phyloP scores from a whole-genome alignment of 2,797 vertebrate genomes.

The Coranthus polyacanthus region DNA sequence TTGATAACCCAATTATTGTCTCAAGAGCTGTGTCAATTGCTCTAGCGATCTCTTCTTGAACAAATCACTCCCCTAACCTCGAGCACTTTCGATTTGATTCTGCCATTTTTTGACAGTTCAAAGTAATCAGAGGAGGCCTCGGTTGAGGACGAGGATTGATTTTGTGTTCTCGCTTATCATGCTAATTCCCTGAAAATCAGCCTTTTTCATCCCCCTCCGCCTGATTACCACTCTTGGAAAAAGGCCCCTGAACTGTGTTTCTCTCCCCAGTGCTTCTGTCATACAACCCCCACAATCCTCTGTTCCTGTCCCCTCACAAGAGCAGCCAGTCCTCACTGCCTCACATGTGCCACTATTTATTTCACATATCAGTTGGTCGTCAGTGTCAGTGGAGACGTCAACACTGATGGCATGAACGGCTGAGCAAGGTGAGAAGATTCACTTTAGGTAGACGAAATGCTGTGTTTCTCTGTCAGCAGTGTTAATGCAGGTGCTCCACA shows the following conservation, averaged over 20 bases:
- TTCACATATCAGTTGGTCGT: slow-evolving; percentile 26
- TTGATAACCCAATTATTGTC: slow-evolving; percentile 99
- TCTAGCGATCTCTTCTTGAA: slow-evolving; percentile 99
- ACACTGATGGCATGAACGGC: neutral
- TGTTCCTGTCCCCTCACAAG: slow-evolving; percentile 43
- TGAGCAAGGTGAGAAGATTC: slow-evolving; percentile 15
- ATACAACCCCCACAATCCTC: slow-evolving; percentile 65
- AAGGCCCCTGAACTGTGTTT: slow-evolving; percentile 91
- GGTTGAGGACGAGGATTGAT: slow-evolving; percentile 99
- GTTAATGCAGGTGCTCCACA: too few relatives aligned
- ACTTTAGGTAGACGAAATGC: too few relatives aligned
- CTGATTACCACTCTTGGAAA: slow-evolving; percentile 99
- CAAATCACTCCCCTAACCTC: slow-evolving; percentile 99
- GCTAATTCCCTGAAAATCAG: slow-evolving; percentile 99
- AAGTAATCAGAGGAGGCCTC: slow-evolving; percentile 99
- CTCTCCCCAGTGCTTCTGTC: slow-evolving; percentile 62
- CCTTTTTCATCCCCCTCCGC: slow-evolving; percentile 97
- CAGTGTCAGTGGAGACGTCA: slow-evolving; percentile 1
- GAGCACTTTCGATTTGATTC: slow-evolving; percentile 99
- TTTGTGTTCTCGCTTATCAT: slow-evolving; percentile 99
- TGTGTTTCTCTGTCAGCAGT: neutral
- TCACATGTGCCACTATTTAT: slow-evolving; percentile 15
- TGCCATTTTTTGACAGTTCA: slow-evolving; percentile 99
- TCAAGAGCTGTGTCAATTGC: slow-evolving; percentile 99
- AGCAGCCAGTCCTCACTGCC: neutral